Conservation (phyloP, 2,888 invertebrate genomes). For the Tetrapedia diversipes region DNA sequence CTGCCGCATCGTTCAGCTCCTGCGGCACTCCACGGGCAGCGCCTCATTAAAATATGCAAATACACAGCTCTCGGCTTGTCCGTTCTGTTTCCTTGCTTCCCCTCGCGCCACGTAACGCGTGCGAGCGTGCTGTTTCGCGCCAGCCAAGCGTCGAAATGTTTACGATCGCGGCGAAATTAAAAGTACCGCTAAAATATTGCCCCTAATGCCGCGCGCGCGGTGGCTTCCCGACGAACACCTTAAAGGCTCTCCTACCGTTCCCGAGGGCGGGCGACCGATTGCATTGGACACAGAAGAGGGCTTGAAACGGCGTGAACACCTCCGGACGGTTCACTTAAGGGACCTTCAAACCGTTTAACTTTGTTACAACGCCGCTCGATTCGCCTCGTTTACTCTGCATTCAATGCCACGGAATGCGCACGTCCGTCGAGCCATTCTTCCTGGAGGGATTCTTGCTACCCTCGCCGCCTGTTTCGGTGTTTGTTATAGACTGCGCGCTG, state of each 20-base stretch:
- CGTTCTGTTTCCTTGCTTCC: slow-evolving; percentile 69
- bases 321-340: slow-evolving; percentile 48
- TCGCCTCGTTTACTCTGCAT: slow-evolving; percentile 35
- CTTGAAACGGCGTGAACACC: slow-evolving; percentile 40
- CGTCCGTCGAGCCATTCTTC: background rate
- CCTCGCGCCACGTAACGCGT: slow-evolving; percentile 55
- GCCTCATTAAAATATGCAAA: slow-evolving; percentile 83
- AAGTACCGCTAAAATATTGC: slow-evolving; percentile 81
- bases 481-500: background rate
- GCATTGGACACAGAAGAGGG: slow-evolving; percentile 19
- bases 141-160: slow-evolving; percentile 78
- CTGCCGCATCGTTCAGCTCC: slow-evolving; percentile 67
- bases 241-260: slow-evolving; percentile 44
- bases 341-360: slow-evolving; percentile 31
- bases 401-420: slow-evolving; percentile 17
- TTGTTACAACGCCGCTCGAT: slow-evolving; percentile 19
- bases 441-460: background rate
- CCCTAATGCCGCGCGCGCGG: slow-evolving; percentile 75
- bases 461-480: background rate
- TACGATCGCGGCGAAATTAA: slow-evolving; percentile 82
- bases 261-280: slow-evolving; percentile 44
- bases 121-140: slow-evolving; percentile 15
- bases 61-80: slow-evolving; percentile 75
- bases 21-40: slow-evolving; percentile 70
- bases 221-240: too few species aligned